Base-by-base conservation (phyloP, 2,888 invertebrate species). In the Andrena chrysosceles region DNA sequence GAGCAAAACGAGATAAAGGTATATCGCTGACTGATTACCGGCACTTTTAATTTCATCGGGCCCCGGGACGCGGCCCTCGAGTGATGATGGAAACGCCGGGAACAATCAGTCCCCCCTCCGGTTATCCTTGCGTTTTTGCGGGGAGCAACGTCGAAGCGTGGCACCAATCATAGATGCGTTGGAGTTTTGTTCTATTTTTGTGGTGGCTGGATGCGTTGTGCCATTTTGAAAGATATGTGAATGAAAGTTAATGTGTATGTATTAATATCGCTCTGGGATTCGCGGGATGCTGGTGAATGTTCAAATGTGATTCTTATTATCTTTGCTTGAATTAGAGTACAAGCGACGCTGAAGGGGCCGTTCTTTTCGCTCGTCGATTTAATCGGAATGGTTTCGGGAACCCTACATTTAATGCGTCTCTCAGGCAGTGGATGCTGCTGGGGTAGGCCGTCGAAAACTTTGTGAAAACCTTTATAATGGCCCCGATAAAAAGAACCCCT, bases 401-500 rank as follows among this genome's bases (percentile, higher is more conserved):
- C 69, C 66, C 64, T 29, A 33, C 42, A 4, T 77, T 71, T 62
- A 77, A 74, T 49, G 76, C 59, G 35, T 69, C 60, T 77, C 60
- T 54, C 52, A 62, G 74, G 66, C 70, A 64, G 54, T 48, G 79
- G 64, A 76, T 54, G 60, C 70, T 20, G 42, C n/a, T 29, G 62
- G 79, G 79, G 68, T 77, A 66, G 69, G 60, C 64, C 54, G 68
- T 66, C 62, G 79, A 66, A 74, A 87, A 87, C 77, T 86, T 89
- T 77, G 73, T 71, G 85, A 88, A 91, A 91, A 90, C 83, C 88
- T 87, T 86, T 84, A 88, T 87, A 90, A 89, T 88, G 83, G 87
- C 66, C 71, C 70, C 81, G 87, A 89, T 89, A 90, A 90, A 91
- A 91, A 89, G 85, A 84, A 80, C 87, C 89, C 91, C 87, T 75